Percentiles rank a stretch among this genome's conserved stretches.
Evolutionary conservation across 2,888 invertebrate genomes (phyloP).

Genomic region (Diaprepes abbreviatus): DNA sequence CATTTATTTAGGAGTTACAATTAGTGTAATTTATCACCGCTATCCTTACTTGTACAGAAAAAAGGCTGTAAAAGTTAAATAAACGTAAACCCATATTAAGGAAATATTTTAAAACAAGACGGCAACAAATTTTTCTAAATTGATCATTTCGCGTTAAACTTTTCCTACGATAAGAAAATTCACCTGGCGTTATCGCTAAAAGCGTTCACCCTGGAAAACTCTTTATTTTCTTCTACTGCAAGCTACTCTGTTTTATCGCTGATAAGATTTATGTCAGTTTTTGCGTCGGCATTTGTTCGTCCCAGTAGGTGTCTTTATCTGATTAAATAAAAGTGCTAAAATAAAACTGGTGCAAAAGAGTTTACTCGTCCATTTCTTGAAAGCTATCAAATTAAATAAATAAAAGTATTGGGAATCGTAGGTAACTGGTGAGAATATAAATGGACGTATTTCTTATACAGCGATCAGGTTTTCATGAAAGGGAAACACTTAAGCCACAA

Average conservation of each 20-base stretch:
- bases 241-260: conserved; percentile 10
- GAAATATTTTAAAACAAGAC: background rate
- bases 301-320: conserved; percentile 17
- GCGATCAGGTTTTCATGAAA: background rate
- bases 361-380: conserved; percentile 1
- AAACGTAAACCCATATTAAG: too few species aligned
- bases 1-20: too few species aligned
- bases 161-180: conserved; percentile 1
- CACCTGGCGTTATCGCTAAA: conserved; percentile 29
- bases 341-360: background rate
- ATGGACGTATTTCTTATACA: background rate
- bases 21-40: too few species aligned
- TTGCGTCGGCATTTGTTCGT: conserved; percentile 1
- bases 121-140: background rate
- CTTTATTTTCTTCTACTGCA: conserved; percentile 2
- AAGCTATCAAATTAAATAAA: conserved; percentile 14
- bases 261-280: conserved; percentile 16
- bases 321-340: conserved; percentile 20
- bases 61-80: too few species aligned
- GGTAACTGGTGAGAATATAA: background rate
- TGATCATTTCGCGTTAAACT: background rate
- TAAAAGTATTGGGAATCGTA: background rate
- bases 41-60: too few species aligned
- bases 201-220: conserved; percentile 18
- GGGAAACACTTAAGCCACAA: background rate